Conservation (phyloP, 2,113 vertebrate species). For the Carassius auratus region DNA sequence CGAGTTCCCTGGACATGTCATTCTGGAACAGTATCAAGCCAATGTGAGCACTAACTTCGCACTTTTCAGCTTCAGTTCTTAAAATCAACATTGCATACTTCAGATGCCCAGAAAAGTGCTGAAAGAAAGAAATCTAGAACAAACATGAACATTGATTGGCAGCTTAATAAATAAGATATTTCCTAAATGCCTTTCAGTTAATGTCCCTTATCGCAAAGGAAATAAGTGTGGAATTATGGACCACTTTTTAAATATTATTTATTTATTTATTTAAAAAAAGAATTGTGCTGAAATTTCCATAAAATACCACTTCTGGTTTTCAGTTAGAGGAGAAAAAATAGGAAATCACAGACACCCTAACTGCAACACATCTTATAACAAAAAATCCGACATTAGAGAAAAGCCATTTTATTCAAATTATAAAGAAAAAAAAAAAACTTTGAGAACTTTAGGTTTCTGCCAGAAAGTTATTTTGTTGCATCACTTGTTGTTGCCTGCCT, state of each 20-base stretch:
- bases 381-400: neutral
- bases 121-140: neutral
- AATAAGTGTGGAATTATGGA: neutral
- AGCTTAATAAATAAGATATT: neutral
- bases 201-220: neutral
- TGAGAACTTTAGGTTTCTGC: neutral
- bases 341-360: neutral
- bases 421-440: no score
- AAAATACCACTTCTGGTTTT: neutral
- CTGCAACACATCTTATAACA: no score
- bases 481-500: neutral
- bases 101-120: neutral
- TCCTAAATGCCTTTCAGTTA: neutral
- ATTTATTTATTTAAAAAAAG: neutral
- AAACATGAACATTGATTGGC: neutral
- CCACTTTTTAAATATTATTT: neutral
- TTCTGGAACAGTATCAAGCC: conserved; percentile 96
- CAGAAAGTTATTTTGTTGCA: neutral
- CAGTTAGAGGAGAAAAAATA: neutral
- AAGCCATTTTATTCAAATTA: neutral
- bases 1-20: conserved; percentile 93
- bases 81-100: neutral
- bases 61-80: neutral
- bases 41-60: conserved; percentile 76
- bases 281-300: neutral